A percentile compares a stretch with the other conserved stretches of the same genome.
Evolutionary conservation across 2,797 vertebrate genomes (phyloP).

Genomic region (Luscinia luscinia): DNA sequence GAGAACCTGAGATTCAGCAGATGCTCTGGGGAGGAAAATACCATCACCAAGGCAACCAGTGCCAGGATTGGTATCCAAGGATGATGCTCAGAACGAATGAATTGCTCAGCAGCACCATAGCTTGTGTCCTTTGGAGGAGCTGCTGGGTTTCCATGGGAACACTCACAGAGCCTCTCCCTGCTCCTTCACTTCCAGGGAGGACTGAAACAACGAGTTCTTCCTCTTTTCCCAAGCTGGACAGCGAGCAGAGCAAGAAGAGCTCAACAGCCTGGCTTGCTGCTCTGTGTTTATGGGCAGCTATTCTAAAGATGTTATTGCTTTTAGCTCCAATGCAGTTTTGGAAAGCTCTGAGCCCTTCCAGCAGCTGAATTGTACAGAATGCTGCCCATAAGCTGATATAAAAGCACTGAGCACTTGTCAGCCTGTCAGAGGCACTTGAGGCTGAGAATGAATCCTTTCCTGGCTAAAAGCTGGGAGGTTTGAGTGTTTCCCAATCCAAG

Average conservation of each 20-base stretch:
- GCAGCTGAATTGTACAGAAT: not conserved
- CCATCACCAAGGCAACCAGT: slow-evolving; percentile 13
- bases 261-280: too few species aligned
- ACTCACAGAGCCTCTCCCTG: not conserved
- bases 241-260: fast-evolving
- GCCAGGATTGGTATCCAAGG: not conserved
- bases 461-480: not conserved
- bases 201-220: fast-evolving
- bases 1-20: not conserved
- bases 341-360: not conserved
- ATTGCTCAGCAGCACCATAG: not conserved
- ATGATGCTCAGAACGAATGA: not conserved
- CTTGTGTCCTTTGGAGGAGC: slow-evolving; percentile 9
- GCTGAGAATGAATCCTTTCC: not conserved
- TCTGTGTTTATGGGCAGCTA: not conserved
- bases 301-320: not conserved
- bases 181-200: not conserved
- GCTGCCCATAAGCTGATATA: not conserved
- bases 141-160: slow-evolving; percentile 50
- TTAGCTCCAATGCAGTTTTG: not conserved
- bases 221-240: not conserved
- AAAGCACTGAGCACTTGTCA: not conserved
- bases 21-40: not conserved
- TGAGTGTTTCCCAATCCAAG: not conserved
- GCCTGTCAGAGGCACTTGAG: not conserved